Conservation (phyloP, 2,113 vertebrate species). For the Hiodon tergisus region DNA sequence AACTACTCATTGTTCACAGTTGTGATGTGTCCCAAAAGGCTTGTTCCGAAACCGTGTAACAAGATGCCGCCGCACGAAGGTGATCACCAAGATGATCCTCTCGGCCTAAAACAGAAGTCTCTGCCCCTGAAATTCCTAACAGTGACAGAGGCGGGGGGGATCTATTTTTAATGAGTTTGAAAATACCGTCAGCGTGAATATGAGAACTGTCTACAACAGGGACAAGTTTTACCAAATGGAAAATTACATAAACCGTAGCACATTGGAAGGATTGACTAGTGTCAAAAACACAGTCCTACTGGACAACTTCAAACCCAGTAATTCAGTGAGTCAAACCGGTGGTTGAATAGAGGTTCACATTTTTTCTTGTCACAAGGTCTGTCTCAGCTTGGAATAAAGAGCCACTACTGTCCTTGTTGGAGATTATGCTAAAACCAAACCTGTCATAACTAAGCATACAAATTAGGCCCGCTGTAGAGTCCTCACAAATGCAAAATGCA, state of each 20-base stretch:
- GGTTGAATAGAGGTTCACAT: neutral
- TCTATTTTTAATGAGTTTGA: slow-evolving; percentile 19
- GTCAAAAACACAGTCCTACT: too few relatives aligned
- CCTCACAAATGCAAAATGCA: too few relatives aligned
- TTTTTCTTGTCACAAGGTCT: neutral
- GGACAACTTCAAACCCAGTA: neutral
- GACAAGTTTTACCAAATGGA: neutral
- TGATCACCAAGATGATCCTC: neutral
- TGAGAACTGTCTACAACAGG: neutral
- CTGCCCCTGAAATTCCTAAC: slow-evolving; percentile 4
- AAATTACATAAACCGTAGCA: neutral
- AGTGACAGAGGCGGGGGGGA: neutral
- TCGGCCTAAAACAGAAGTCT: neutral
- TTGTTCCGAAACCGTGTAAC: neutral
- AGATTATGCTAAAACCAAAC: neutral
- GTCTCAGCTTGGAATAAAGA: neutral
- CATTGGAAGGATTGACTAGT: neutral
- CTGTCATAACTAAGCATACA: slow-evolving; percentile 12
- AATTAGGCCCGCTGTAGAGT: too few relatives aligned
- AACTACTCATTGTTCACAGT: neutral
- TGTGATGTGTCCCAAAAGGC: neutral
- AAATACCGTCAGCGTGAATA: slow-evolving; percentile 8
- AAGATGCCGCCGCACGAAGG: neutral
- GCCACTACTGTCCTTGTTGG: neutral
- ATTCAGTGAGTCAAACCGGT: neutral